Conservation (phyloP, 2,888 invertebrate species). For the Drosophila heteroneura region DNA sequence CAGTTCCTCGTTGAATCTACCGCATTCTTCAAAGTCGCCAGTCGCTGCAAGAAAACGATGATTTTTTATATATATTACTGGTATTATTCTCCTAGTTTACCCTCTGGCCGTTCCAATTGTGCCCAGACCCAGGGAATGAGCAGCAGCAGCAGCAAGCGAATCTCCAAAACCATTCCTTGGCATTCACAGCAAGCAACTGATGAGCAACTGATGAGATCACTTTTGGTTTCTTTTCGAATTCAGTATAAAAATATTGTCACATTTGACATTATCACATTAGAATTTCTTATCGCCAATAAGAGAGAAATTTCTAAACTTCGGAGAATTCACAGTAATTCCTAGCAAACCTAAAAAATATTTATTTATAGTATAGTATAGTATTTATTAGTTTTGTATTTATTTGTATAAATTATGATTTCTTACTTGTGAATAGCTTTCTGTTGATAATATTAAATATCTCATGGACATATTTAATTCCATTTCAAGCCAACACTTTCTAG, state of each 20-base stretch:
- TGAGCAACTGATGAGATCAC: constrained; percentile 32
- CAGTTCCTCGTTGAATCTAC: constrained; percentile 13
- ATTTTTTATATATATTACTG: neutral
- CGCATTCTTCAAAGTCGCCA: constrained; percentile 15
- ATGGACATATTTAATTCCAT: neutral
- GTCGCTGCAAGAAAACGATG: constrained; percentile 2
- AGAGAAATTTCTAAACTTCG: neutral
- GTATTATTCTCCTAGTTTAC: constrained; percentile 8
- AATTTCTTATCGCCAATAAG: neutral
- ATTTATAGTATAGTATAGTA: neutral
- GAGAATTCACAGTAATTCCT: neutral
- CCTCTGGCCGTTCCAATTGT: neutral
- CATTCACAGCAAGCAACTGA: constrained; percentile 26
- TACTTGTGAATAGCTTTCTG: neutral
- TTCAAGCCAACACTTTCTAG: neutral
- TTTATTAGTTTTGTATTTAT: neutral
- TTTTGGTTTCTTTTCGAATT: neutral
- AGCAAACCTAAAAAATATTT: rapidly evolving
- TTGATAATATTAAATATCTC: neutral
- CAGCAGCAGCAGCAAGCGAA: neutral
- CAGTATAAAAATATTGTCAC: neutral
- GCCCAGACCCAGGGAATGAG: neutral
- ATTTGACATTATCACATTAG: neutral
- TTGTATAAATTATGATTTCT: too few species aligned
- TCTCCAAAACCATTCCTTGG: neutral